These are phyloP conservation scores for Poeciliopsis presidionis DNA, from an alignment of 2,797 vertebrate species.

Conservation along the genomic window DNA sequence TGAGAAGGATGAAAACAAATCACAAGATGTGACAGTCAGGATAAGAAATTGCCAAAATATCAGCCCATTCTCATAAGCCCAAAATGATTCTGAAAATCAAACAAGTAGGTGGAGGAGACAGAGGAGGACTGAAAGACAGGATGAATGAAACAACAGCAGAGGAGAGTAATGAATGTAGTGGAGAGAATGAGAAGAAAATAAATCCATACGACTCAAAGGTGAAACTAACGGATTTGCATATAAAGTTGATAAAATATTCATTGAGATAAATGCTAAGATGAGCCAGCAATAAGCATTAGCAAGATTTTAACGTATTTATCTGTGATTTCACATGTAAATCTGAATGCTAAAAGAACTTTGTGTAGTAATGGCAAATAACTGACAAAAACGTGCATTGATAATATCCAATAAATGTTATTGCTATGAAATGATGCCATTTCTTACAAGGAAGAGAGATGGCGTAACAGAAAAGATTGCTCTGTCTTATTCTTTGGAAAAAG, in stretches of 20 bases:
- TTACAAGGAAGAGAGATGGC: background rate
- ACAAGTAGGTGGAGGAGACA: constrained; percentile 6
- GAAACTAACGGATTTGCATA: constrained; percentile 69
- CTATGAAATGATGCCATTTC: background rate
- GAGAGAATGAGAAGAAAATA: constrained; percentile 40
- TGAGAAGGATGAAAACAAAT: constrained; percentile 50
- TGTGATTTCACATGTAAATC: constrained; percentile 18
- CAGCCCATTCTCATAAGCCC: constrained; percentile 12
- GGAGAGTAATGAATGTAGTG: constrained; percentile 30
- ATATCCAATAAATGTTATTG: background rate
- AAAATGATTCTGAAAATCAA: constrained; percentile 22
- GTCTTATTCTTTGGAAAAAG: background rate
- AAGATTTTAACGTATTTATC: constrained; percentile 13
- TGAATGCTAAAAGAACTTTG: constrained; percentile 17
- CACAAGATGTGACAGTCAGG: constrained; percentile 47
- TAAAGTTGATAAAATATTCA: constrained; percentile 77
- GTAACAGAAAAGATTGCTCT: background rate
- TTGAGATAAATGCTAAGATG: constrained; percentile 66
- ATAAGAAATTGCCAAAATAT: constrained; percentile 38
- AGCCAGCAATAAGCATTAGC: constrained; percentile 37
- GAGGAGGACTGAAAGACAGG: constrained; percentile 2
- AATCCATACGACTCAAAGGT: constrained; percentile 61
- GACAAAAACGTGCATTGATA: background rate
- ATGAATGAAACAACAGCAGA: constrained; percentile 26
- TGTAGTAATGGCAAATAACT: background rate